phyloP scores from a whole-genome alignment of 2,888 invertebrate genomes.

The Microplitis manilae region DNA sequence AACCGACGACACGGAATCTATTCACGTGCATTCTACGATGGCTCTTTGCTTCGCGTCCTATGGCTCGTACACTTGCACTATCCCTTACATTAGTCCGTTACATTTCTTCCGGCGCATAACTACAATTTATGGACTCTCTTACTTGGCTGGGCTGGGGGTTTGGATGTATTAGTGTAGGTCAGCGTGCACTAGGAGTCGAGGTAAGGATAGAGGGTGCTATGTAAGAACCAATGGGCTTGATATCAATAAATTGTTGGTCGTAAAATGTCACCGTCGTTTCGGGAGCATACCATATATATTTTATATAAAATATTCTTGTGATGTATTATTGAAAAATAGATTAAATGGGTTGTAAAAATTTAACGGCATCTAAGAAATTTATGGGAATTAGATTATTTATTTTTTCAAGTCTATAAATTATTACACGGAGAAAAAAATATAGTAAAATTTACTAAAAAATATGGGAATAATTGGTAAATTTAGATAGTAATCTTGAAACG shows the following conservation, averaged over 20 bases:
- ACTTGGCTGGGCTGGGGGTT: slow-evolving; percentile 29
- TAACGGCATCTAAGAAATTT: neutral
- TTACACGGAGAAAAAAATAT: no score
- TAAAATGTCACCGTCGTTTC: slow-evolving; percentile 47
- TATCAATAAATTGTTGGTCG: slow-evolving; percentile 54
- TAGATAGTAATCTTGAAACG: no score
- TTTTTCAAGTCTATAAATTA: no score
- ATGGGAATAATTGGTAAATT: no score
- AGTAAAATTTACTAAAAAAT: no score
- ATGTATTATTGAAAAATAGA: slow-evolving; percentile 44
- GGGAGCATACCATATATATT: slow-evolving; percentile 45
- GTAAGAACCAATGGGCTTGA: slow-evolving; percentile 40
- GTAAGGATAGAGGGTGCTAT: slow-evolving; percentile 28
- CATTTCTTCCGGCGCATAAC: slow-evolving; percentile 55
- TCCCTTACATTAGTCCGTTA: slow-evolving; percentile 24
- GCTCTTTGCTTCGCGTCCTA: slow-evolving; percentile 15
- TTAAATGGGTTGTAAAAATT: neutral
- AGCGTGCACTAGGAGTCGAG: slow-evolving; percentile 18
- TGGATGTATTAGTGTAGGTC: neutral
- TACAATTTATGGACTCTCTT: slow-evolving; percentile 61
- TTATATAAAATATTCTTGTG: slow-evolving; percentile 40
- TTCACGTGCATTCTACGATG: slow-evolving; percentile 29
- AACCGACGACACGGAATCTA: slow-evolving; percentile 33
- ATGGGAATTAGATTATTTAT: no score
- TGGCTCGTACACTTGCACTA: slow-evolving; percentile 12